A percentile compares a stretch with the other conserved stretches of the same genome.
phyloP scores from a whole-genome alignment of 2,888 invertebrate genomes.

The Drosophila mimica region DNA sequence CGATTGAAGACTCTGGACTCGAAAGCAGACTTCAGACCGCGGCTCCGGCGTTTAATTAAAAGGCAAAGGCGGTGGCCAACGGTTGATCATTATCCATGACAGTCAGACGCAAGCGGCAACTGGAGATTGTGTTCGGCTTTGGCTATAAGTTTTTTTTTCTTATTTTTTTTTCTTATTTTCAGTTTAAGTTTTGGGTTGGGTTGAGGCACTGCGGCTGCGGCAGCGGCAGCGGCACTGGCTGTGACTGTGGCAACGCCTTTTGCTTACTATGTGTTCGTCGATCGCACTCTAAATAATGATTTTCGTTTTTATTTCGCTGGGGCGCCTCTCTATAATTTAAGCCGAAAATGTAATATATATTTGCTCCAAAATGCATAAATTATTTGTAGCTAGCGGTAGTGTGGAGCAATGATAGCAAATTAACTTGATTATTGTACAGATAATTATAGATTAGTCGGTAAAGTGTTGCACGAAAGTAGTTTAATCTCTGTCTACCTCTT shows the following conservation, averaged over 20 bases:
- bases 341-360: constrained; percentile 30
- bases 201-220: constrained; percentile 17
- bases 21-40: constrained; percentile 33
- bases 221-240: constrained; percentile 22
- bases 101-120: constrained; percentile 46
- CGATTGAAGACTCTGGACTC: constrained; percentile 17
- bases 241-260: constrained; percentile 55
- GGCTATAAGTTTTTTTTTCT: constrained; percentile 4
- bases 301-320: constrained; percentile 36
- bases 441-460: background rate
- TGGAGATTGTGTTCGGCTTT: constrained; percentile 11
- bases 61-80: constrained; percentile 72
- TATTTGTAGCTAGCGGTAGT: constrained; percentile 1
- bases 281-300: constrained; percentile 64
- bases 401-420: background rate
- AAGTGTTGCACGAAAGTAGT: background rate
- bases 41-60: constrained; percentile 79
- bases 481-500: background rate
- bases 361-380: constrained; percentile 22
- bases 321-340: constrained; percentile 44
- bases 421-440: background rate
- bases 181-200: constrained; percentile 25
- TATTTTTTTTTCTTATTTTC: background rate
- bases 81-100: constrained; percentile 72
- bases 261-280: constrained; percentile 20